Percentiles rank a stretch among this genome's conserved stretches.
phyloP scores from a whole-genome alignment of 2,113 vertebrate genomes.

The Rana temporaria region DNA sequence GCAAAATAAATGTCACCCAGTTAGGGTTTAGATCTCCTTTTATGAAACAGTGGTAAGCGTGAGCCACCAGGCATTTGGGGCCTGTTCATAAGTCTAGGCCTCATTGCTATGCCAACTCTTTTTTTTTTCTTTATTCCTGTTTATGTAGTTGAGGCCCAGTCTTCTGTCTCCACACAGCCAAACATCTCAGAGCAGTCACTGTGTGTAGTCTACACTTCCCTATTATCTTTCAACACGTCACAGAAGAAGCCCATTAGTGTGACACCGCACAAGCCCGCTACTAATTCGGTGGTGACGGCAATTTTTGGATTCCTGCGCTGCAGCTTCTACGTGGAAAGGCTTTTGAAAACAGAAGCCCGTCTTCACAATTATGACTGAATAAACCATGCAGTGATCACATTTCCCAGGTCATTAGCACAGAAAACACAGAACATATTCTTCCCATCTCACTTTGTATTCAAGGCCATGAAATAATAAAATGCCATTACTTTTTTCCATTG shows the following conservation, averaged over 20 bases:
- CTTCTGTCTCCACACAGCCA: conserved; percentile 15
- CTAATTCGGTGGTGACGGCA: conserved; percentile 50
- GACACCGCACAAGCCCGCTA: conserved; percentile 29
- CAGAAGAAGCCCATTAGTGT: conserved; percentile 33
- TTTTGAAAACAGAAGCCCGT: conserved; percentile 56
- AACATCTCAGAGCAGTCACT: conserved; percentile 10
- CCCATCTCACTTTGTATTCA: conserved; percentile 63
- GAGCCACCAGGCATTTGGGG: too few relatives aligned
- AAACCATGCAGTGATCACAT: conserved; percentile 68
- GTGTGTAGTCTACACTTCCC: conserved; percentile 20
- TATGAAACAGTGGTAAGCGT: too few relatives aligned
- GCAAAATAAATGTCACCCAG: too few relatives aligned
- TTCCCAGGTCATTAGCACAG: conserved; percentile 65
- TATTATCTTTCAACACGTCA: conserved; percentile 50
- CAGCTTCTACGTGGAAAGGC: conserved; percentile 20
- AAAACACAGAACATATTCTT: conserved; percentile 62
- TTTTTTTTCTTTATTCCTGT: too few relatives aligned
- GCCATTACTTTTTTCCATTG: conserved; percentile 76
- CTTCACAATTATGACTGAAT: conserved; percentile 65
- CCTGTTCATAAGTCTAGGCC: too few relatives aligned
- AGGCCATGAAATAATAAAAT: conserved; percentile 68
- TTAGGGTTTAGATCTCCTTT: too few relatives aligned
- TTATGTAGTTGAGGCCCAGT: background rate
- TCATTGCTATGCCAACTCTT: too few relatives aligned
- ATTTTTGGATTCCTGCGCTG: conserved; percentile 45